A percentile compares a stretch with the other conserved stretches of the same genome.
These are phyloP conservation scores for Hedya salicella DNA, from an alignment of 2,888 invertebrate genomes.

Conservation along the genomic window DNA sequence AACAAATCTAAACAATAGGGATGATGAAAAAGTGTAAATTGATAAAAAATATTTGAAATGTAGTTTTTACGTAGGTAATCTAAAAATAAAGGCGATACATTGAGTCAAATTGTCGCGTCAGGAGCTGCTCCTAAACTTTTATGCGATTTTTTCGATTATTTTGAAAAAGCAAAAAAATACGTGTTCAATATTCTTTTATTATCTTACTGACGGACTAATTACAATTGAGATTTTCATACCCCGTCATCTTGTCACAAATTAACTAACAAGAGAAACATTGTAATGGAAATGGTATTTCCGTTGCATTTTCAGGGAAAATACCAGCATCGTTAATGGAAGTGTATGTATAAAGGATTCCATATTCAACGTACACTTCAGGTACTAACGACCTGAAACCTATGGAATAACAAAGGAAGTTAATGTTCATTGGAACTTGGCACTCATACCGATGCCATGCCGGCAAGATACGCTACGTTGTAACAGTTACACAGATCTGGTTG, in stretches of 20 bases:
- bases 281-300: background rate
- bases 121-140: too few relatives aligned
- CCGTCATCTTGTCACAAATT: background rate
- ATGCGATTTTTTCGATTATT: too few relatives aligned
- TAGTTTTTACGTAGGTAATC: too few relatives aligned
- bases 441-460: background rate
- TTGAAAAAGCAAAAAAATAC: too few relatives aligned
- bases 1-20: too few relatives aligned
- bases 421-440: background rate
- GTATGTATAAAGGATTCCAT: background rate
- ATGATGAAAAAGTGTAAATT: too few relatives aligned
- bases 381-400: background rate
- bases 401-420: slow-evolving; percentile 1
- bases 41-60: too few relatives aligned
- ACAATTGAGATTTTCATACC: too few relatives aligned
- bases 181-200: too few relatives aligned
- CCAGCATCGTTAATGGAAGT: background rate
- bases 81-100: too few relatives aligned
- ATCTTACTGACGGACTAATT: too few relatives aligned
- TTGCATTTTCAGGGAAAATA: background rate
- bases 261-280: background rate
- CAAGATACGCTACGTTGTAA: background rate
- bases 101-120: too few relatives aligned
- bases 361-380: background rate
- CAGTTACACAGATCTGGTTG: background rate